Base-by-base conservation (phyloP, 2,888 invertebrate species). In the Drosophila ochracea region DNA sequence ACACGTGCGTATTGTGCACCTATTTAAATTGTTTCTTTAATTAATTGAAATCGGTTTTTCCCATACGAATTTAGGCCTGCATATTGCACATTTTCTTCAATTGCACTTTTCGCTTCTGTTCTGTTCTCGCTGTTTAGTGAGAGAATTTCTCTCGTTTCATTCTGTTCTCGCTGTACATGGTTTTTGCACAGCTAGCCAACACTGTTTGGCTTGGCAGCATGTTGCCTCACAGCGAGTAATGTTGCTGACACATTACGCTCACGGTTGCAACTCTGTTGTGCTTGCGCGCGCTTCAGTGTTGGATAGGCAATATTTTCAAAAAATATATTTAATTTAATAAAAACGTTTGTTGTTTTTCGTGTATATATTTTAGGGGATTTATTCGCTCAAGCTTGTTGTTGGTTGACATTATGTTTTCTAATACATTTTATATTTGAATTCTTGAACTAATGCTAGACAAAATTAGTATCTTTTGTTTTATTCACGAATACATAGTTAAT, bases 371-470 rank as follows among this genome's bases (percentile, higher is more conserved):
- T 83, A 90, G 65, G 69, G 69, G 69, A 47, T 78, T 90, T 87
- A 83, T 90, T 85, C 65, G 83, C 82, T 79, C 73, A 83, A 82
- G 76, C 85, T 76, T 83, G 59, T 77, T 89, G 69, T 81, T 77
- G 80, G 73, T 89, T 89, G 78, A 90, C 91, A 90, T 82, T 83
- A 64, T 73, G 72, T 78, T 76, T 73, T 78, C 61, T 78, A 85
- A 80, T 84, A 91, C 78, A 84, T 67, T 76, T 82, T 61, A 67
- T 78, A 68, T 68, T 62, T 59, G 70, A 78, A 84, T 90, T 85
- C 58, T 80, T 89, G 80, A 84, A 83, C 90, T 83, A 85, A 91
- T 84, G 85, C 90, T 90, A 89, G 78, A 76, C 81, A 91, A 82
- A 90, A 75, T 82, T 80, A 84, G 71, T 78, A 60, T 71, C 52